These are phyloP conservation scores for Pterocles orientalis DNA, from an alignment of 2,113 vertebrate species.

Conservation along the genomic window DNA sequence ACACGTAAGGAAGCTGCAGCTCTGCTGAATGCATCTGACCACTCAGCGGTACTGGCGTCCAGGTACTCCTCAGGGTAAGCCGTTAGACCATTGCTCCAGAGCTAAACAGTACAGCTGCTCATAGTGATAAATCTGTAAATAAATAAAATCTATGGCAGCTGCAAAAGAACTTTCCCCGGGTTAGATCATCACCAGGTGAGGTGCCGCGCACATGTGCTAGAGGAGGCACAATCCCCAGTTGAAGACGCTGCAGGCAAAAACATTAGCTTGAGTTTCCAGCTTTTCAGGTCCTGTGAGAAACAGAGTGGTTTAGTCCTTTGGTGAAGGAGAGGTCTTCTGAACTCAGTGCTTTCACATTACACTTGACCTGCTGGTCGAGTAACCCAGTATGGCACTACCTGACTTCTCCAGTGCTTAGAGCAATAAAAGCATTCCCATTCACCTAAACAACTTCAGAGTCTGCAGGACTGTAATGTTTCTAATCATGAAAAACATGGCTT, in stretches of 20 bases:
- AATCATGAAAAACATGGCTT: slow-evolving; percentile 18
- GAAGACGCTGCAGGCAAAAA: not conserved
- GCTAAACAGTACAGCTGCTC: not conserved
- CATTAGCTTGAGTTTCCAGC: not conserved
- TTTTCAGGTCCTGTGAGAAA: not conserved
- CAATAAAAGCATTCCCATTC: slow-evolving; percentile 1
- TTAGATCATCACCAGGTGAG: not conserved
- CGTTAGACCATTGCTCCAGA: not conserved
- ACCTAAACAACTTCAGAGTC: not conserved
- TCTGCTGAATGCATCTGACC: not conserved
- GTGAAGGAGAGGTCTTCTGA: not conserved
- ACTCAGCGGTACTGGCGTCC: not conserved
- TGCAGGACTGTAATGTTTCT: slow-evolving; percentile 3
- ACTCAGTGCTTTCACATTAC: not conserved
- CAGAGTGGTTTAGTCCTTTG: not conserved
- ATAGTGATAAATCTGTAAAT: not conserved
- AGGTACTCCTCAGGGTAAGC: not conserved
- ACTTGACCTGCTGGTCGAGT: not conserved
- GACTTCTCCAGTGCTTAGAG: not conserved
- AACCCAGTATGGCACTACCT: not conserved
- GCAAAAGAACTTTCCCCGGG: not conserved
- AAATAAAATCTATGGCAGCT: not conserved
- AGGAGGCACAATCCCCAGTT: not conserved
- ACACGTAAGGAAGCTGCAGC: not conserved
- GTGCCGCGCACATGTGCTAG: not conserved